Evolutionary conservation across 2,888 invertebrate species (phyloP), one percentile per base, ranked within the genome.

Genomic region (Nasonovia ribisnigri): DNA sequence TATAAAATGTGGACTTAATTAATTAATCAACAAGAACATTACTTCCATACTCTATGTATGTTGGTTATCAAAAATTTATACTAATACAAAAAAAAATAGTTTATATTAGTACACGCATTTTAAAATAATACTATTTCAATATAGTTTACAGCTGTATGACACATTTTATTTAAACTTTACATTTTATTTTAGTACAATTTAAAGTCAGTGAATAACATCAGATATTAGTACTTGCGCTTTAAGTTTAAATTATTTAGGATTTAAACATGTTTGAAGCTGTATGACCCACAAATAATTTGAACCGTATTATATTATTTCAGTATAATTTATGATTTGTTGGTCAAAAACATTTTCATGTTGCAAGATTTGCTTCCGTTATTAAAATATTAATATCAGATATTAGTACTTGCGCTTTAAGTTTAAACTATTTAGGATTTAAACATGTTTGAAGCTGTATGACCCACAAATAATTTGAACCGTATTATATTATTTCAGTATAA

Each of bases 281-380:
- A 6, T 87, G 46, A n/a, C n/a, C 51, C 13, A 46, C 48, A 87
- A 10, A 1, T 20, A n/a, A 6, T 67, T 67, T n/a, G 36, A 4
- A 67, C 5, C 36, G 1, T 16, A n/a, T 6, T 54, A 54, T 13
- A 20, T 54, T 54, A 54, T 54, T 20, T 54, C 20, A 54, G 13
- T 13, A 51, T 51, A 51, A 51, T 51, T 51, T 1, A 51, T 51
- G 13, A 13, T 11, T 51, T 51, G 11, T 51, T 51, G 48, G 48
- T 51, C 48, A 51, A 51, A 51, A 51, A 51, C 13, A 51, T 51
- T 51, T 51, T 51, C 48, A 11, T 51, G 11, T 51, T 46, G 77
- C 90, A 90, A 77, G 90, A 67, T n/a, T 77, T 90, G 48, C 90
- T 90, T 90, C 90, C 67, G n/a, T 77, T 77, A 90, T 77, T 67